Evolutionary conservation across 2,888 invertebrate species (phyloP).

Genomic region (Apoderus coryli): DNA sequence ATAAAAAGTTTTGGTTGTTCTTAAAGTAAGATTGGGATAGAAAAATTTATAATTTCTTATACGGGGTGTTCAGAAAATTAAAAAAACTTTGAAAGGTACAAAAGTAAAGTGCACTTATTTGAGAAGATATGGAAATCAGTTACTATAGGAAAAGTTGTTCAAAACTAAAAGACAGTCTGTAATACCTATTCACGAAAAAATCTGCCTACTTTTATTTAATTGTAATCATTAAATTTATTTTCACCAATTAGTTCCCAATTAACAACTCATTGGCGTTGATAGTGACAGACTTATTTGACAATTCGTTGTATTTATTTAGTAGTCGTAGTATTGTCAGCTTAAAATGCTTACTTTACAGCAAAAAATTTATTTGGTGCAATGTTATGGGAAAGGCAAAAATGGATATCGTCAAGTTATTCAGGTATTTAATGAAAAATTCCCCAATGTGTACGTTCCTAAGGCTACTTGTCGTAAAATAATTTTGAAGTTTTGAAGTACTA

Average conservation of each 20-base stretch:
- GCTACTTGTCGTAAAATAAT: constrained; percentile 1
- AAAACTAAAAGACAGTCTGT: too few relatives aligned
- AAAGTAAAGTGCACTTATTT: too few relatives aligned
- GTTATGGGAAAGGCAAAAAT: constrained; percentile 1
- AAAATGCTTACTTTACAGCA: constrained; percentile 2
- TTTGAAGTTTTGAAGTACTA: constrained; percentile 1
- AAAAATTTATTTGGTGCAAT: constrained; percentile 2
- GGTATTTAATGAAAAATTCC: constrained; percentile 2
- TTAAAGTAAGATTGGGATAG: too few relatives aligned
- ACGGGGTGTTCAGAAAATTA: too few relatives aligned
- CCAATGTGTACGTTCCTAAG: constrained; percentile 1
- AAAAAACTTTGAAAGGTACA: too few relatives aligned
- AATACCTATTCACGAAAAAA: constrained; percentile 1
- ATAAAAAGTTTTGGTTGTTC: too few relatives aligned
- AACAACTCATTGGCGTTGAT: constrained; percentile 2
- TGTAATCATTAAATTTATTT: constrained; percentile 3
- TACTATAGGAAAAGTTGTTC: too few relatives aligned
- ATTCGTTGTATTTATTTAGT: background rate
- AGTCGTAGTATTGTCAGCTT: background rate
- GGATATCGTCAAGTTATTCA: constrained; percentile 1
- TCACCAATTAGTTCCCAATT: background rate
- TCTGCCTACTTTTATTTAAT: constrained; percentile 1
- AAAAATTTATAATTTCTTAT: too few relatives aligned
- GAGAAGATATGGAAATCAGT: too few relatives aligned
- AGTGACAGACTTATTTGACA: constrained; percentile 2